Conservation (phyloP, 2,888 invertebrate genomes). For the Oscheius sp. region DNA sequence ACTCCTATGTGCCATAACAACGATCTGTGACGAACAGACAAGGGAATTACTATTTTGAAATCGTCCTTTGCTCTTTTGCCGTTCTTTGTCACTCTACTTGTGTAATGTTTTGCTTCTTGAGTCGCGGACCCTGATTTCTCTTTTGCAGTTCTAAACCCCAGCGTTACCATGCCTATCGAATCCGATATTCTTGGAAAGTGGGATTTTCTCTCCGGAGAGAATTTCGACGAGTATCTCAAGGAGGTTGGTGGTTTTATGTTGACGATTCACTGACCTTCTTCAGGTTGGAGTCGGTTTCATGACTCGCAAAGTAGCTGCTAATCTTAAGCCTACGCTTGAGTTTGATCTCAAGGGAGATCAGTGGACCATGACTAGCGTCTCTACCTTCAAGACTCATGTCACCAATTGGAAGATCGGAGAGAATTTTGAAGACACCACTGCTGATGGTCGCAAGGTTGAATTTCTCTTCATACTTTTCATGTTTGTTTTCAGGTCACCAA, state of each 20-base stretch:
- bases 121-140: background rate
- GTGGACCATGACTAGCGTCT: constrained; percentile 62
- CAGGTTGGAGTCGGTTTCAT: constrained; percentile 62
- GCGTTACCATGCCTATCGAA: constrained; percentile 40
- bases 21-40: too few relatives aligned
- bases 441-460: constrained; percentile 66
- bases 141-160: background rate
- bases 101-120: background rate
- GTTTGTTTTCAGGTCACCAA: constrained; percentile 45
- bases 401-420: constrained; percentile 62
- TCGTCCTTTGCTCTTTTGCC: background rate
- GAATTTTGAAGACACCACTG: constrained; percentile 62
- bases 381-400: constrained; percentile 68
- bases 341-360: constrained; percentile 61
- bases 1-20: too few relatives aligned
- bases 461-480: background rate
- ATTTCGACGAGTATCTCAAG: constrained; percentile 68
- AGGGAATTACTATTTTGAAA: too few relatives aligned
- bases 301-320: constrained; percentile 62
- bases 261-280: background rate
- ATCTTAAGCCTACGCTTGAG: constrained; percentile 63
- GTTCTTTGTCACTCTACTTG: background rate
- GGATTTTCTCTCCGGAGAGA: constrained; percentile 64
- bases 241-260: constrained; percentile 34
- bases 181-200: constrained; percentile 65